A percentile compares a stretch with the other conserved stretches of the same genome.
phyloP scores from a whole-genome alignment of 2,797 vertebrate species.

The Crenichthys baileyi region DNA sequence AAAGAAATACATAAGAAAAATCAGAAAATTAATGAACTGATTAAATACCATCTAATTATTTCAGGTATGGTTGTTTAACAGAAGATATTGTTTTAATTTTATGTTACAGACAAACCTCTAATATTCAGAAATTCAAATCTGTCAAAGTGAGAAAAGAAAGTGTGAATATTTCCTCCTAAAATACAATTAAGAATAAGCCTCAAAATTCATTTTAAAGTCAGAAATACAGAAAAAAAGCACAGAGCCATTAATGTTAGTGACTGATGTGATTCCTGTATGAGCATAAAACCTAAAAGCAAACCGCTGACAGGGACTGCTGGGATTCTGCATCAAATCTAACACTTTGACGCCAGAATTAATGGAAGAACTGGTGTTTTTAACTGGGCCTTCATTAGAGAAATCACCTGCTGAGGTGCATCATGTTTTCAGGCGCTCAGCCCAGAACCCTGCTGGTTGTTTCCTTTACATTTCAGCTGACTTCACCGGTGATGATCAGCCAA shows the following conservation, averaged over 20 bases:
- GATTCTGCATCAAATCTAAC: constrained; percentile 4
- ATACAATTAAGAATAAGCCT: not conserved
- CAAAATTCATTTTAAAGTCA: not conserved
- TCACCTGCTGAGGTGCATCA: constrained; percentile 5
- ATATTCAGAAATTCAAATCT: not conserved
- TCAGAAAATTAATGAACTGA: not conserved
- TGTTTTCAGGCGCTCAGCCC: not conserved
- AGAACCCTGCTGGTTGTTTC: constrained; percentile 4
- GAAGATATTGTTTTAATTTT: not conserved
- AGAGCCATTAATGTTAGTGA: not conserved
- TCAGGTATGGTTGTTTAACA: not conserved
- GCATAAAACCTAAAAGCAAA: not conserved
- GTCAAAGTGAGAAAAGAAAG: not conserved
- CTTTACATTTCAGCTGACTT: not conserved
- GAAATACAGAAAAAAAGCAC: not conserved
- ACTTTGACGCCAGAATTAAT: not conserved
- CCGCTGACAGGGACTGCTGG: not conserved
- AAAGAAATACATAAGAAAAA: not conserved
- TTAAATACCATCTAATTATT: not conserved
- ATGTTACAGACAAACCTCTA: not conserved
- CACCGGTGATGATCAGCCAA: not conserved
- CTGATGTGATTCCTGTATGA: not conserved
- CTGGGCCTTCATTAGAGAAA: constrained; percentile 8
- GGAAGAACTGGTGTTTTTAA: not conserved
- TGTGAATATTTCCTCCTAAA: not conserved